Percentiles rank a stretch among this genome's conserved stretches.
These are phyloP conservation scores for Meandrina meandrites DNA, from an alignment of 92 coral and sea anemone species.

Conservation along the genomic window DNA sequence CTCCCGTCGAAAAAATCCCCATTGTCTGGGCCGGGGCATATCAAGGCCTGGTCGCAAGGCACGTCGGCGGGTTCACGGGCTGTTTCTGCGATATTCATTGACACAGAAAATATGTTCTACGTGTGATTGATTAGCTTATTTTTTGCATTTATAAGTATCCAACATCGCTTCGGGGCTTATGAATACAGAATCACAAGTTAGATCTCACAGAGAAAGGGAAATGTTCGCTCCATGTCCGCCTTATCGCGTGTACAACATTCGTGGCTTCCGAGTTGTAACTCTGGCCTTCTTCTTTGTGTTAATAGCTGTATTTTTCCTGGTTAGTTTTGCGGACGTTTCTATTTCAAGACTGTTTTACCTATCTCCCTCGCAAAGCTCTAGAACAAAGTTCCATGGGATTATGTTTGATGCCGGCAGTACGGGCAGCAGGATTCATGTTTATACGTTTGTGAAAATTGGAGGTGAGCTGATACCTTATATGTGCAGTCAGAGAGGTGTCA, in stretches of 20 bases:
- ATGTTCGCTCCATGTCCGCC: slow-evolving; percentile 5
- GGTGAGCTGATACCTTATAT: slow-evolving; percentile 44
- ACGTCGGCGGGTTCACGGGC: too few relatives aligned
- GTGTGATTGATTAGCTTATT: neutral
- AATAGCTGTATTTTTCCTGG: neutral
- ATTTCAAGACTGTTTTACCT: neutral
- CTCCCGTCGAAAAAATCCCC: too few relatives aligned
- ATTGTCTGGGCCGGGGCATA: too few relatives aligned
- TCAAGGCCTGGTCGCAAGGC: slow-evolving; percentile 6
- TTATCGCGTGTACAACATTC: slow-evolving; percentile 25
- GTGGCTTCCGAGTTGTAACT: slow-evolving; percentile 15
- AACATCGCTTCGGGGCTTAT: neutral
- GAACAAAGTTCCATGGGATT: slow-evolving; percentile 58
- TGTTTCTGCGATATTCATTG: too few relatives aligned
- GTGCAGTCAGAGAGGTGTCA: too few relatives aligned
- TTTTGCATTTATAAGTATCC: neutral
- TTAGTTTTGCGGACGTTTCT: slow-evolving; percentile 1
- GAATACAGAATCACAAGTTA: neutral
- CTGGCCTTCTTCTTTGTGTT: neutral
- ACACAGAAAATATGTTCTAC: neutral
- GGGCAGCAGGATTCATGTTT: slow-evolving; percentile 90
- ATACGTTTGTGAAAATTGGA: slow-evolving; percentile 54
- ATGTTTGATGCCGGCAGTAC: slow-evolving; percentile 99
- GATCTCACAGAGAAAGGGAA: neutral
- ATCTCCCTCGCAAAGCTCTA: neutral